These are phyloP conservation scores for Fratercula arctica DNA, from an alignment of 2,797 vertebrate species.

Conservation along the genomic window DNA sequence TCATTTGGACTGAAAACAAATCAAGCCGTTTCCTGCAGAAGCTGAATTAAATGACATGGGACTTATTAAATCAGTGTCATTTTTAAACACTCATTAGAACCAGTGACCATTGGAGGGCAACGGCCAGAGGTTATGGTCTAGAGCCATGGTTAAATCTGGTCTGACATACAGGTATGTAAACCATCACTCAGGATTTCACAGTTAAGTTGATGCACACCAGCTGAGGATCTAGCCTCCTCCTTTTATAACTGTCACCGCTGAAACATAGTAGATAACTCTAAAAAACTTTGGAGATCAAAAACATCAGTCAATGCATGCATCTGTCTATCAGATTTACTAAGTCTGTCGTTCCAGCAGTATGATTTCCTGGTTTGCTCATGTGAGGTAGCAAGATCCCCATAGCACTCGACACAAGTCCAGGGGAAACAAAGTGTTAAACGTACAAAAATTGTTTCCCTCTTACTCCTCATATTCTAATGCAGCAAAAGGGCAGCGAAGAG, in stretches of 20 bases:
- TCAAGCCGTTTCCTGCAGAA: neutral
- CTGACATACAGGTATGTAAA: neutral
- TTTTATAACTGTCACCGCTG: neutral
- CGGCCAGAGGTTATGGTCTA: neutral
- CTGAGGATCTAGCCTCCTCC: neutral
- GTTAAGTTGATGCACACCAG: neutral
- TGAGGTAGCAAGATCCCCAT: neutral
- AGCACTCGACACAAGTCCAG: neutral
- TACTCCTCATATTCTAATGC: neutral
- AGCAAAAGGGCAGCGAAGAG: slow-evolving; percentile 24
- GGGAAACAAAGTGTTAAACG: slow-evolving; percentile 50
- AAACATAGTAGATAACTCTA: neutral
- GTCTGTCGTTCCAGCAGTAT: neutral
- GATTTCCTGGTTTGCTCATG: neutral
- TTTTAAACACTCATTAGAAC: neutral
- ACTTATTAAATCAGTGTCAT: neutral
- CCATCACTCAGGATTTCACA: neutral
- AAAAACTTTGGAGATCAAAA: neutral
- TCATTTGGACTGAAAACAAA: neutral
- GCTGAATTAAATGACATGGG: neutral
- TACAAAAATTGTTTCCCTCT: neutral
- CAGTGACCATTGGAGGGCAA: neutral
- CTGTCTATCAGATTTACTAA: neutral
- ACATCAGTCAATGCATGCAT: neutral
- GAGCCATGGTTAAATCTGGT: neutral